phyloP scores from a whole-genome alignment of 2,797 vertebrate genomes.

The Eulemur mongoz region DNA sequence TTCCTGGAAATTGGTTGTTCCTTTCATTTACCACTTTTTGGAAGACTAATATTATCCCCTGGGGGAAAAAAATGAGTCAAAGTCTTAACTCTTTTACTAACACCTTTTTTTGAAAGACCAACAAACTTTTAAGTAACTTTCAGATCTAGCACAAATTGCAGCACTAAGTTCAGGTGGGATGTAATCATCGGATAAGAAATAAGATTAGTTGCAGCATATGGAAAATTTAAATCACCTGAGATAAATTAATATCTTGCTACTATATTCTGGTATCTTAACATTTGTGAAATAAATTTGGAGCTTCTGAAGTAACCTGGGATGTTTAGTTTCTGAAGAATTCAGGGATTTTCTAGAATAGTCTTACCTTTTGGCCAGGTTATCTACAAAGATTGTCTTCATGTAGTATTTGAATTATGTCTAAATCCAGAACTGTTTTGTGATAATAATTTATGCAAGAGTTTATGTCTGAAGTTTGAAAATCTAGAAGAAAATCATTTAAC shows the following conservation, averaged over 20 bases:
- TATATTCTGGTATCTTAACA: conserved; percentile 14
- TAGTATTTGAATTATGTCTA: not conserved
- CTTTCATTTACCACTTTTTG: not conserved
- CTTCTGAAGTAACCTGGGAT: not conserved
- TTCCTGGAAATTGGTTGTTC: not conserved
- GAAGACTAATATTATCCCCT: not conserved
- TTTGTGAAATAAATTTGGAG: not conserved
- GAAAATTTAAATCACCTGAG: conserved; percentile 16
- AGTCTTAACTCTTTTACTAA: not conserved
- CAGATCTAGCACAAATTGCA: not conserved
- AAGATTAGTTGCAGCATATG: not conserved
- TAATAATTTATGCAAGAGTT: not conserved
- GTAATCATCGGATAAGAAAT: not conserved
- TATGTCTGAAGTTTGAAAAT: not conserved
- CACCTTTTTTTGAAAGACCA: not conserved
- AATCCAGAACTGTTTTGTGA: not conserved
- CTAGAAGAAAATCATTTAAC: not conserved
- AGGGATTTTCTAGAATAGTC: not conserved
- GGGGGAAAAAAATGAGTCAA: not conserved
- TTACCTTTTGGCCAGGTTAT: not conserved
- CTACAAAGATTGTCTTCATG: not conserved
- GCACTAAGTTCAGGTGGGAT: not conserved
- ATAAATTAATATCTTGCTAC: not conserved
- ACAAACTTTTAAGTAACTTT: not conserved
- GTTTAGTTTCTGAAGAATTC: conserved; percentile 1